These are phyloP conservation scores for Vollenhovia emeryi DNA, from an alignment of 1,140 invertebrate genomes.

Conservation along the genomic window DNA sequence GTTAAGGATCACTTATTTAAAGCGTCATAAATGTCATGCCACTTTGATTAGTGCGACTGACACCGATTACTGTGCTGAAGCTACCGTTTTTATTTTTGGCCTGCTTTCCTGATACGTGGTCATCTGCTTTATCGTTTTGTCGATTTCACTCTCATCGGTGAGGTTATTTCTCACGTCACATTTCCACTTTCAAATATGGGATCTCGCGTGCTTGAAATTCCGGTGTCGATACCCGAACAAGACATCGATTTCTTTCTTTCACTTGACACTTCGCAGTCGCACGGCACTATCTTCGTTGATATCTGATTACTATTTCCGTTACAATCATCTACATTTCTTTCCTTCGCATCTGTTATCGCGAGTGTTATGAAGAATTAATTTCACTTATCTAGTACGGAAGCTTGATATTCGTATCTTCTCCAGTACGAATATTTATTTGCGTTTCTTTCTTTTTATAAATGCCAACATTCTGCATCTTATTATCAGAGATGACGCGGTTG, in stretches of 20 bases:
- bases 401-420: background rate
- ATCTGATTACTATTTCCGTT: conserved; percentile 40
- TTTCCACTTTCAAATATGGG: conserved; percentile 39
- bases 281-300: conserved; percentile 17
- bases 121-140: conserved; percentile 13
- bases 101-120: background rate
- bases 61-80: background rate
- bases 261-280: conserved; percentile 18
- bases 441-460: background rate
- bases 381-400: background rate
- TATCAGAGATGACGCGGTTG: background rate
- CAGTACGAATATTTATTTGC: background rate
- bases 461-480: background rate
- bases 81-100: conserved; percentile 23
- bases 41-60: background rate
- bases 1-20: background rate
- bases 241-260: conserved; percentile 37
- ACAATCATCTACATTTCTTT: conserved; percentile 8
- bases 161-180: conserved; percentile 18
- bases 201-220: conserved; percentile 39
- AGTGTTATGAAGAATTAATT: background rate
- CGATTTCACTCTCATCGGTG: conserved; percentile 20
- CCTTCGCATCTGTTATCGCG: background rate
- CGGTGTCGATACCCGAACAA: conserved; percentile 41
- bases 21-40: background rate